These are phyloP conservation scores for Podarcis cretensis DNA, from an alignment of 2,113 vertebrate genomes.

Conservation along the genomic window DNA sequence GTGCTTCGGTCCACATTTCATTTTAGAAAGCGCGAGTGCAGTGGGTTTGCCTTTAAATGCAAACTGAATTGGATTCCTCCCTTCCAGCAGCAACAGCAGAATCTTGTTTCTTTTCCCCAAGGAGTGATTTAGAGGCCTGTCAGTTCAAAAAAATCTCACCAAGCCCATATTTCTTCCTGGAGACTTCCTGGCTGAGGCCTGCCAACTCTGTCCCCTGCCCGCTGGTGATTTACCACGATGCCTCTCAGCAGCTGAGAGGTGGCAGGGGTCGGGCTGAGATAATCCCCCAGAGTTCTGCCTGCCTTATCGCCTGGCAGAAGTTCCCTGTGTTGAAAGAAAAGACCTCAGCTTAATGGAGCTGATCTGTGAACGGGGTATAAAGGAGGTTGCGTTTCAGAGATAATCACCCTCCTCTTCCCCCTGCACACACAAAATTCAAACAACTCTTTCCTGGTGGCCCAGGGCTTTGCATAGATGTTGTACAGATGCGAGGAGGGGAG, in stretches of 20 bases:
- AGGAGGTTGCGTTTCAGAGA: conserved; percentile 13
- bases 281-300: neutral
- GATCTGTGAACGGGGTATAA: neutral
- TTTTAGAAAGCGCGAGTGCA: too few species aligned
- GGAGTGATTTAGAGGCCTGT: conserved; percentile 4
- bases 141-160: neutral
- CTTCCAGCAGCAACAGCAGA: neutral
- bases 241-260: neutral
- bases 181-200: conserved; percentile 12
- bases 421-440: too few species aligned
- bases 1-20: too few species aligned
- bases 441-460: too few species aligned
- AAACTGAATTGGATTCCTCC: too few species aligned
- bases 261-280: neutral
- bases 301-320: neutral
- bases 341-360: neutral
- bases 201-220: neutral
- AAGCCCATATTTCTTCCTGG: neutral
- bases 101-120: neutral
- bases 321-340: neutral
- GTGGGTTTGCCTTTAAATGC: too few species aligned
- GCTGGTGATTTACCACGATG: neutral
- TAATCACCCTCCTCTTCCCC: neutral
- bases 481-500: too few species aligned
- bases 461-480: too few species aligned